Conservation (phyloP, 1,140 invertebrate species). For the Drosophila parvula region DNA sequence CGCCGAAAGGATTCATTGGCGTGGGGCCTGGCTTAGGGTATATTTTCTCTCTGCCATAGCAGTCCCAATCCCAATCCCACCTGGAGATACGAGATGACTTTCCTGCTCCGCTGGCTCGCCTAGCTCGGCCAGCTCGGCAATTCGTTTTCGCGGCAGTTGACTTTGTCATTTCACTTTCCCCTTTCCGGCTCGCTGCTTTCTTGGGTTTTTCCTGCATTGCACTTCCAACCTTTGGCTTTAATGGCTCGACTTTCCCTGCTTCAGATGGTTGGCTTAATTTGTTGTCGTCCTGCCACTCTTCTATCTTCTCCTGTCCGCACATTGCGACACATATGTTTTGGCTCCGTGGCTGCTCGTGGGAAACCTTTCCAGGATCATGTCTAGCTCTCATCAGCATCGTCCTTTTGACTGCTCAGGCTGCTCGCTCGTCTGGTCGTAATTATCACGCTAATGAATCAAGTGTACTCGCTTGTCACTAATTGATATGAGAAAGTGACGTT, state of each 20-base stretch:
- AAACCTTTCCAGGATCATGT: constrained; percentile 57
- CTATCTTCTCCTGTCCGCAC: constrained; percentile 1
- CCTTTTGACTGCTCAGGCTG: constrained; percentile 28
- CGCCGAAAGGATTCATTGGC: constrained; percentile 28
- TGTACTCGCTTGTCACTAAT: constrained; percentile 79
- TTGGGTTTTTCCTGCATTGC: constrained; percentile 5
- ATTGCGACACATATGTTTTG: constrained; percentile 50
- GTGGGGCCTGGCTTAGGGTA: constrained; percentile 6
- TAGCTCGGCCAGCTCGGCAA: constrained; percentile 57
- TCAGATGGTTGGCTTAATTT: constrained; percentile 61
- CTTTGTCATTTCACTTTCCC: constrained; percentile 55
- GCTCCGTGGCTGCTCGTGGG: constrained; percentile 51
- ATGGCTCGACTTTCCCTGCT: constrained; percentile 42
- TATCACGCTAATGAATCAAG: constrained; percentile 82
- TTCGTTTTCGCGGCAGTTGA: constrained; percentile 75
- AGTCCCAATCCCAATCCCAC: constrained; percentile 29
- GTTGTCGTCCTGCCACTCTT: constrained; percentile 6
- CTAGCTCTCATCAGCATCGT: constrained; percentile 50
- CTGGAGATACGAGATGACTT: constrained; percentile 67
- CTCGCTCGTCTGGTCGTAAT: constrained; percentile 61
- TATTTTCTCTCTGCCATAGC: constrained; percentile 19
- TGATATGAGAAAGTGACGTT: constrained; percentile 75
- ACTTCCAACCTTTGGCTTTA: constrained; percentile 44
- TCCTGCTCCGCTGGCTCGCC: constrained; percentile 56
- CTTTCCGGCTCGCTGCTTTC: constrained; percentile 8